Conservation (phyloP, 2,797 vertebrate genomes). For the Anguilla obscura region DNA sequence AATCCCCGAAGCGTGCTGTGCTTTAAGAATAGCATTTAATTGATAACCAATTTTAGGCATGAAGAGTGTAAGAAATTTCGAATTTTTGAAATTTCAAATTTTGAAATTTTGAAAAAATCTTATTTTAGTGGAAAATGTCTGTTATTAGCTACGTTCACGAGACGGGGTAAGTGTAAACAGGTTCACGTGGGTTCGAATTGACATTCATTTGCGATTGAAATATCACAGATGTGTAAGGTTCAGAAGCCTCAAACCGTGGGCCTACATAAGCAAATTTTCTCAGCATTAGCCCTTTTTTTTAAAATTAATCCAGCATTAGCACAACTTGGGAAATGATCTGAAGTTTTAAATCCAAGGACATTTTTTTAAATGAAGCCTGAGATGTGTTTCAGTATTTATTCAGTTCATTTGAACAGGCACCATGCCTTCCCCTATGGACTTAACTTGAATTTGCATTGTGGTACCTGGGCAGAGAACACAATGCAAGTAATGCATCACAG, state of each 20-base stretch:
- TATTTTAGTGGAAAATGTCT: too few relatives aligned
- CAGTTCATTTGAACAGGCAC: not conserved
- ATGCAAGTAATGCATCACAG: not conserved
- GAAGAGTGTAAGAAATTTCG: too few relatives aligned
- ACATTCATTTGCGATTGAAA: not conserved
- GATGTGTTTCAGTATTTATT: not conserved
- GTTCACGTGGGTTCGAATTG: too few relatives aligned
- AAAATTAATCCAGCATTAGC: not conserved
- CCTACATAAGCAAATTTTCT: not conserved
- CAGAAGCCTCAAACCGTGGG: not conserved
- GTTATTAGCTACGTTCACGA: too few relatives aligned
- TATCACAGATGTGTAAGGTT: not conserved
- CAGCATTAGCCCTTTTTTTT: not conserved
- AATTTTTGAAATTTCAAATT: too few relatives aligned
- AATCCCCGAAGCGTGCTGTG: too few relatives aligned
- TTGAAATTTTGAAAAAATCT: too few relatives aligned
- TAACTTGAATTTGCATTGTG: not conserved
- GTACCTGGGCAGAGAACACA: not conserved
- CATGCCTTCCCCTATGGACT: not conserved
- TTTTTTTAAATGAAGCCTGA: not conserved
- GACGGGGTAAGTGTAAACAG: too few relatives aligned
- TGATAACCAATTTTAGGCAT: too few relatives aligned
- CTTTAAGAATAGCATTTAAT: too few relatives aligned
- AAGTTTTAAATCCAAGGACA: not conserved
- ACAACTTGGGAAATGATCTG: not conserved